Evolutionary conservation across 2,888 invertebrate species (phyloP), one percentile per base, ranked within the genome.

Genomic region (Parasteatoda lunata): DNA sequence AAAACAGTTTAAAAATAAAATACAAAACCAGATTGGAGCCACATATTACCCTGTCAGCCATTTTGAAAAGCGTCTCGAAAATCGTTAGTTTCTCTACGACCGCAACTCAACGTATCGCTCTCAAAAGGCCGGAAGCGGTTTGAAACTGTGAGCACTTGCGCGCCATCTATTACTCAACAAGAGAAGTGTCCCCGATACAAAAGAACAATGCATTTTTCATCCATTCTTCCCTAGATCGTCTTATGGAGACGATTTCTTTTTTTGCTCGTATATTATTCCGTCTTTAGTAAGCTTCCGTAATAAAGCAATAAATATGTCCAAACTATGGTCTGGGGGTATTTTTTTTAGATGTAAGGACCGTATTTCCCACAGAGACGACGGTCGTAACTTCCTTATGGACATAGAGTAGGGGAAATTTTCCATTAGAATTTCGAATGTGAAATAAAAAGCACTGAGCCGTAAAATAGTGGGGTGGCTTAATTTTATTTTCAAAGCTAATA

Each of bases 31-130:
- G 64, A 84, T 77, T 84, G 51, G 71, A 77, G 83, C 83, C 65
- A 84, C 83, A 84, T 84, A 84, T 84, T 84, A 84, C 72, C 83
- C 83, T 84, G 83, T 68, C 83, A 84, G 83, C 77, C 83, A 84
- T 84, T 84, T 77, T 84, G 77, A 84, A 84, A 84, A 84, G 83
- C 83, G 83, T 84, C 83, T 66, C 83, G 69, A 77, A 84, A 83
- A 84, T 84, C 77, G 83, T 84, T 84, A 77, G 77, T 84, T 84
- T 72, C 65, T 84, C 77, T 70, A 72, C 64, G 77, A 84, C 83
- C 83, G 83, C 83, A 84, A 84, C 83, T 84, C 77, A 77, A 77
- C 77, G 49, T 66, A 84, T n/a, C 9, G 52, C 71, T 77, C 77
- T 84, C 77, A 77, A 84, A 84, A 84, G 83, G 65, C 83, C 83